Evolutionary conservation across 2,888 invertebrate genomes (phyloP).

Genomic region (Hypercompe scribonia): DNA sequence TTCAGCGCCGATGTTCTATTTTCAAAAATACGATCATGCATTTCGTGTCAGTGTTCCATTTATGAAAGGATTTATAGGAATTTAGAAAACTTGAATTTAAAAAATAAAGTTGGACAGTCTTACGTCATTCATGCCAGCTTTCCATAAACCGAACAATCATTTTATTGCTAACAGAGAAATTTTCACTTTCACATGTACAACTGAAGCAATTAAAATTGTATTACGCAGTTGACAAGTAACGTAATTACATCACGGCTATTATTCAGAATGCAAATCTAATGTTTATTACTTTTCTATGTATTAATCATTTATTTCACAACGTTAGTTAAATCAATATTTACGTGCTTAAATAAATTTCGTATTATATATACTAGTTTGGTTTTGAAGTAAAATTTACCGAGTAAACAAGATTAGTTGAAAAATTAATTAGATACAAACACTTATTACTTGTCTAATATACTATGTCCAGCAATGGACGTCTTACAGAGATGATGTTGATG

Average conservation of each 20-base stretch:
- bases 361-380: not conserved
- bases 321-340: not conserved
- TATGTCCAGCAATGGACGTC: too few species aligned
- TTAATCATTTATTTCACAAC: not conserved
- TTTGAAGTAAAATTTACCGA: not conserved
- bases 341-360: not conserved
- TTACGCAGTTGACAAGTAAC: slow-evolving; percentile 33
- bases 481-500: too few species aligned
- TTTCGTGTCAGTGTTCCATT: slow-evolving; percentile 43
- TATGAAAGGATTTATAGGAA: slow-evolving; percentile 27
- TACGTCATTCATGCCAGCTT: slow-evolving; percentile 31
- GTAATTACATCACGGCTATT: not conserved
- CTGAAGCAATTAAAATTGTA: slow-evolving; percentile 45
- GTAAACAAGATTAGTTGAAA: too few species aligned
- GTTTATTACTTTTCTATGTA: not conserved
- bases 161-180: slow-evolving; percentile 48
- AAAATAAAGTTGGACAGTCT: slow-evolving; percentile 15
- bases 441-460: too few species aligned
- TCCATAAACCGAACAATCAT: slow-evolving; percentile 43
- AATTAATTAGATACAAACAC: not conserved
- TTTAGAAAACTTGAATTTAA: slow-evolving; percentile 19
- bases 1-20: slow-evolving; percentile 58
- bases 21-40: slow-evolving; percentile 53
- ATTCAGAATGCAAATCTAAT: not conserved
- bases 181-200: slow-evolving; percentile 54